Evolutionary conservation across 2,113 vertebrate species (phyloP).

Genomic region (Nettapus auritus): DNA sequence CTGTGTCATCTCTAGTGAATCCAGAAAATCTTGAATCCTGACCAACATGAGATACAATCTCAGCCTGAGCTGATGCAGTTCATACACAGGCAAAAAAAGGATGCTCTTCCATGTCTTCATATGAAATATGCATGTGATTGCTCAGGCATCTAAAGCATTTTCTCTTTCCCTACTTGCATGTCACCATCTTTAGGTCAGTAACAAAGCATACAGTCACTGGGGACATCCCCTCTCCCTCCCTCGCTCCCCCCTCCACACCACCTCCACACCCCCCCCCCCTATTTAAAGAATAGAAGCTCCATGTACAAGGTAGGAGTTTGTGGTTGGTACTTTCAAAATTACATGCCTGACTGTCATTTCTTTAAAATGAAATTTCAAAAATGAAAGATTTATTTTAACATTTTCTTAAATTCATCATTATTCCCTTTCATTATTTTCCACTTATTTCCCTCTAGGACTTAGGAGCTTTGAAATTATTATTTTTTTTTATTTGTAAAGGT

Average conservation of each 20-base stretch:
- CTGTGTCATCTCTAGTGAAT: background rate
- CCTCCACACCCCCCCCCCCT: background rate
- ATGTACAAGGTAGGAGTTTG: background rate
- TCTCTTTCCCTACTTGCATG: background rate
- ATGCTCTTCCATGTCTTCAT: background rate
- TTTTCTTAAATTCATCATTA: background rate
- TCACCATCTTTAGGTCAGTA: constrained; percentile 1
- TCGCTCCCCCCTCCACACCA: background rate
- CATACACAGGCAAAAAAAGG: background rate
- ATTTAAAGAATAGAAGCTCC: background rate
- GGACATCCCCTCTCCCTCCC: background rate
- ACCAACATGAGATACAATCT: background rate
- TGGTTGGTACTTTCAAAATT: background rate
- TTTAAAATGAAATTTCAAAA: background rate
- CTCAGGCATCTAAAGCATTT: background rate
- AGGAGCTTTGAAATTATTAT: background rate
- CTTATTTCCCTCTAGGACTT: background rate
- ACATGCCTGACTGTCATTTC: background rate
- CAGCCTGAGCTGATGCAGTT: background rate
- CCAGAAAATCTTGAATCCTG: background rate
- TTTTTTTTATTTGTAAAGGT: background rate
- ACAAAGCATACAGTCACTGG: background rate
- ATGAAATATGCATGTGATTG: constrained; percentile 24
- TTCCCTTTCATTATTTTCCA: background rate
- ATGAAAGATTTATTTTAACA: background rate